These are phyloP conservation scores for Drosophila dunni DNA, from an alignment of 1,140 invertebrate species.

Conservation along the genomic window DNA sequence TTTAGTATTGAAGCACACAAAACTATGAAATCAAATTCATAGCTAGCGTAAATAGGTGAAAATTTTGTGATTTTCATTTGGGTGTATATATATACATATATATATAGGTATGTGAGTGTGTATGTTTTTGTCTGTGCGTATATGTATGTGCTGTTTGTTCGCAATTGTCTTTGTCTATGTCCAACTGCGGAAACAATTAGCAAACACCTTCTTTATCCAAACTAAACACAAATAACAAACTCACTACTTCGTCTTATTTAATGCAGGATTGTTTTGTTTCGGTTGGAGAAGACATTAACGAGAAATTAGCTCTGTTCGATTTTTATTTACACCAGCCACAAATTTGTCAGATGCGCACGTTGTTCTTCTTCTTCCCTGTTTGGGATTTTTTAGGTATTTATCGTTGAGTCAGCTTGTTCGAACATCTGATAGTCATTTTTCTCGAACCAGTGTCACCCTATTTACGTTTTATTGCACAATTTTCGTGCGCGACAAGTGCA, in stretches of 20 bases:
- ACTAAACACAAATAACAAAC: not conserved
- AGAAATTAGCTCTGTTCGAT: constrained; percentile 51
- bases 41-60: constrained; percentile 36
- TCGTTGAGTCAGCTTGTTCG: constrained; percentile 22
- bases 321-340: constrained; percentile 60
- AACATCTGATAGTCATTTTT: constrained; percentile 46
- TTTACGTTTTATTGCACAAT: not conserved
- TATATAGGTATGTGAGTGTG: constrained; percentile 31
- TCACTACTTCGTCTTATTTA: constrained; percentile 1
- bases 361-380: constrained; percentile 53
- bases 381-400: constrained; percentile 45
- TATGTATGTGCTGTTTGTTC: constrained; percentile 40
- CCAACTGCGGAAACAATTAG: constrained; percentile 40
- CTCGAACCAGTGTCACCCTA: constrained; percentile 17
- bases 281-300: constrained; percentile 27
- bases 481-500: not conserved
- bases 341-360: constrained; percentile 55
- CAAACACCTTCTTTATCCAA: constrained; percentile 5
- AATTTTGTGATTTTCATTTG: constrained; percentile 54
- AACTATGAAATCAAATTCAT: constrained; percentile 31
- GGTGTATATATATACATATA: constrained; percentile 14
- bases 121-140: constrained; percentile 12
- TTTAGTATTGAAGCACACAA: constrained; percentile 1
- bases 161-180: constrained; percentile 36
- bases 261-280: constrained; percentile 23